Conservation (phyloP, 2,888 invertebrate genomes). For the Synanthedon vespiformis region DNA sequence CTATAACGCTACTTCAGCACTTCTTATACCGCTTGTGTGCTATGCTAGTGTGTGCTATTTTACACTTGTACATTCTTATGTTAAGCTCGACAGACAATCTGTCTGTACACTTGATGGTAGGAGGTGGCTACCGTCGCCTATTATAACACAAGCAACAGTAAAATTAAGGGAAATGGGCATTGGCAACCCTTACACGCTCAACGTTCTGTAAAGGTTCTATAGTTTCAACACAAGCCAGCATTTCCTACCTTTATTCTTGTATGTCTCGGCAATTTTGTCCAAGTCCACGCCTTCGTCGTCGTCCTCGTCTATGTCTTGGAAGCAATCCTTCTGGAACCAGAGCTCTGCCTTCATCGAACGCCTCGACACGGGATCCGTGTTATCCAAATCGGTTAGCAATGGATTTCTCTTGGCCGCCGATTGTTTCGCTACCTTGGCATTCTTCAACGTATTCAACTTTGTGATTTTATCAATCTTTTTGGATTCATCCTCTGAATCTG, state of each 20-base stretch:
- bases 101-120: no score
- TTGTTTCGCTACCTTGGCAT: slow-evolving; percentile 33
- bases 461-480: slow-evolving; percentile 49
- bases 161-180: no score
- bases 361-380: slow-evolving; percentile 78
- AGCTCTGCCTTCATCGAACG: slow-evolving; percentile 83
- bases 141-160: no score
- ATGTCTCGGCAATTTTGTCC: slow-evolving; percentile 80
- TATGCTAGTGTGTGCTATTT: no score
- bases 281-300: slow-evolving; percentile 91
- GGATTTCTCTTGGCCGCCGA: slow-evolving; percentile 71
- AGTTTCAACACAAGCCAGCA: no score
- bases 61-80: no score
- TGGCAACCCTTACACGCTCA: no score
- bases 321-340: slow-evolving; percentile 89
- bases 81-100: no score
- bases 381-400: slow-evolving; percentile 83
- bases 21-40: no score
- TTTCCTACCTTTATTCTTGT: slow-evolving; percentile 76
- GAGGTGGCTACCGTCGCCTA: no score
- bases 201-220: background rate
- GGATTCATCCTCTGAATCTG: slow-evolving; percentile 72
- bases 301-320: slow-evolving; percentile 83
- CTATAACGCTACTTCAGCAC: no score
- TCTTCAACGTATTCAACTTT: slow-evolving; percentile 47